Conservation (phyloP, 2,888 invertebrate genomes). For the Electrophaes corylata region DNA sequence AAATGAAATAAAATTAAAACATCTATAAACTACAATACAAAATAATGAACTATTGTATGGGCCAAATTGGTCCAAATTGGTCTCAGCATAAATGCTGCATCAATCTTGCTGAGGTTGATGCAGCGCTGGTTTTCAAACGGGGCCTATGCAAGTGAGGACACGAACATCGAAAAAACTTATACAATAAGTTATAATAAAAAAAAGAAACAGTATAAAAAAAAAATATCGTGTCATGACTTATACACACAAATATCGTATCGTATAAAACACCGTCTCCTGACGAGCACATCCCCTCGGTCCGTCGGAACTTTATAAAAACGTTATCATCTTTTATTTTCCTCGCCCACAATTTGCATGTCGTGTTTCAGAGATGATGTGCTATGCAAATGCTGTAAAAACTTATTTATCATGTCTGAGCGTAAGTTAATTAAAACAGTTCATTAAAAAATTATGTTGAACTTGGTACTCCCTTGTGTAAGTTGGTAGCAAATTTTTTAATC, state of each 20-base stretch:
- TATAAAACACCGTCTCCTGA: constrained; percentile 45
- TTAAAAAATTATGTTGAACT: constrained; percentile 41
- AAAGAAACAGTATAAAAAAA: too few species aligned
- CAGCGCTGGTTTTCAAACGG: too few species aligned
- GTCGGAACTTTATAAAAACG: constrained; percentile 77
- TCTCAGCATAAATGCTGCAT: too few species aligned
- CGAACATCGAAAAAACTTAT: too few species aligned
- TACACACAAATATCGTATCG: constrained; percentile 34
- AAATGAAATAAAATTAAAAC: too few species aligned
- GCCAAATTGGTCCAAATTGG: too few species aligned
- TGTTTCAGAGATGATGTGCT: constrained; percentile 79
- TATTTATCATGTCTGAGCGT: constrained; percentile 71
- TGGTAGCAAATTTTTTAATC: constrained; percentile 21
- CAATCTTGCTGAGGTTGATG: too few species aligned
- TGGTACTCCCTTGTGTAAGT: constrained; percentile 29
- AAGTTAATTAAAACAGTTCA: constrained; percentile 64
- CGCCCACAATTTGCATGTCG: constrained; percentile 79
- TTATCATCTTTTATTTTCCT: constrained; percentile 79
- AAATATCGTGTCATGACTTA: too few species aligned
- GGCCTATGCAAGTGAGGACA: too few species aligned
- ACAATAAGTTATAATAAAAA: too few species aligned
- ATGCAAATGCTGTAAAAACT: constrained; percentile 70
- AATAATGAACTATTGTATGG: too few species aligned
- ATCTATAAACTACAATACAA: too few species aligned
- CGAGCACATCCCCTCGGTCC: constrained; percentile 53